Conservation (phyloP, 1,140 invertebrate genomes). For the Bombus confusus region DNA sequence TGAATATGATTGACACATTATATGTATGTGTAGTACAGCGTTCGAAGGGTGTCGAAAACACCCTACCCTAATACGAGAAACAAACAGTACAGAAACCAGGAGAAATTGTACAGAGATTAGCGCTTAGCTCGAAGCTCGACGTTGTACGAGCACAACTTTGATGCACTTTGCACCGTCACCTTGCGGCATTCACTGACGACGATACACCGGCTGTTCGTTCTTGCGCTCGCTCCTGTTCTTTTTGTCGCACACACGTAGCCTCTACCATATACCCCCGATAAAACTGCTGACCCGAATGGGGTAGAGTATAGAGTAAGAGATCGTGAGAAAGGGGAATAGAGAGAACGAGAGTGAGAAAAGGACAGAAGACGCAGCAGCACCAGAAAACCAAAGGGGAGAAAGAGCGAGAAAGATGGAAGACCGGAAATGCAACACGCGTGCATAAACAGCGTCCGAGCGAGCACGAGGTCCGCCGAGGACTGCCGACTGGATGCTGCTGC, state of each 20-base stretch:
- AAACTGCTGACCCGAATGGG: slow-evolving; percentile 56
- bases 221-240: slow-evolving; percentile 1
- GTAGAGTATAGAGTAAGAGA: slow-evolving; percentile 25
- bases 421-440: slow-evolving; percentile 51
- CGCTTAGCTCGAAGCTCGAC: neutral
- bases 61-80: neutral
- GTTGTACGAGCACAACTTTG: neutral
- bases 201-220: slow-evolving; percentile 40
- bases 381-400: slow-evolving; percentile 20
- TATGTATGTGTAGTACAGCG: neutral
- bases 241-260: slow-evolving; percentile 15
- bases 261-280: slow-evolving; percentile 33
- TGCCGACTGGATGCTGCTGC: slow-evolving; percentile 61
- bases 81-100: no score
- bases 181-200: slow-evolving; percentile 50
- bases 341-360: neutral
- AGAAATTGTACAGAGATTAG: neutral
- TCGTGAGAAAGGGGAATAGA: slow-evolving; percentile 28
- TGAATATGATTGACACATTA: neutral
- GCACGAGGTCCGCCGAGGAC: slow-evolving; percentile 62
- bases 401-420: slow-evolving; percentile 47
- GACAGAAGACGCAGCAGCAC: neutral
- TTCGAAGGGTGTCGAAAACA: neutral
- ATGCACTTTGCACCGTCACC: slow-evolving; percentile 48
- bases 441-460: slow-evolving; percentile 55